Evolutionary conservation across 1,140 invertebrate genomes (phyloP), one percentile per base, ranked within the genome.

Genomic region (Listronotus bonariensis): DNA sequence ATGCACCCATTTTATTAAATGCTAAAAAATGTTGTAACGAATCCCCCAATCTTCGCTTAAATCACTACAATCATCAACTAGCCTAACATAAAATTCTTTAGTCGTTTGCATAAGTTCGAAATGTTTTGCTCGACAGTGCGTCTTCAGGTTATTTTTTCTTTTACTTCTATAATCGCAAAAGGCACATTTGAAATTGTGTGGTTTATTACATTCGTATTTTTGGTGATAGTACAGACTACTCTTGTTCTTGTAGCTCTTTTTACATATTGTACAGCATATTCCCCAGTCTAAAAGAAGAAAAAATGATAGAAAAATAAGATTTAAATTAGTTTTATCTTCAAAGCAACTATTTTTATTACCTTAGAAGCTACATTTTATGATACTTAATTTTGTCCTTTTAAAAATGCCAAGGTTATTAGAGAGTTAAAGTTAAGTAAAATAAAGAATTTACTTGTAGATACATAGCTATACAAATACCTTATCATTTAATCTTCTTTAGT

Each of bases 161-260:
- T 75, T 75, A n/a, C 61, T 72, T 20, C 59, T 70, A 42, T 65
- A 69, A n/a, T 71, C 67, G 71, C 82, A 84, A 31, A 70, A 62
- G 34, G 68, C 55, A 68, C 83, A 85, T 18, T 76, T 68, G 65
- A 82, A 83, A 57, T 70, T 72, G 5, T 79, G 76, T 55, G 79
- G 78, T 55, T 87, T 84, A 1, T 86, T 87, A 61, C 87, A 89
- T 65, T 89, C 87, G 64, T 87, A 84, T 51, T 83, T 83, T 66
- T 84, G 76, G 72, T 89, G 88, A 10, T 52, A 54, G 18, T 46
- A 48, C 38, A 68, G 42, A 9, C 52, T 57, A 20, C 54, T 51
- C 11, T 53, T 51, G 42, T 62, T 63, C 46, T 68, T 68, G 32
- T 68, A 68, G 20, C 31, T 45, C 15, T 55, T 59, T 31, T 57